Evolutionary conservation across 2,888 invertebrate species (phyloP).

Genomic region (Coecobrya sp.): DNA sequence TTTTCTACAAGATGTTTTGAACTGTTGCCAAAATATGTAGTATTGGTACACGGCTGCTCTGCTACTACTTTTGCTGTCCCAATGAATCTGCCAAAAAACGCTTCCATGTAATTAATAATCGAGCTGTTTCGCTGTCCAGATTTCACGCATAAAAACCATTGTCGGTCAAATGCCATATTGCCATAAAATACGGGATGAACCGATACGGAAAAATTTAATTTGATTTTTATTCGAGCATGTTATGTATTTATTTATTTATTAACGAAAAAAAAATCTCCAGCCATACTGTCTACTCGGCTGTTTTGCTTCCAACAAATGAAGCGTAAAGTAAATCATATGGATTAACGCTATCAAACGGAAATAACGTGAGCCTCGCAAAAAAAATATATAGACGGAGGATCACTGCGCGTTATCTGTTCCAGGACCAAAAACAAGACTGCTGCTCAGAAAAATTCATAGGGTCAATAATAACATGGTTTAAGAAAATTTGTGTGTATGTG

Average conservation of each 20-base stretch:
- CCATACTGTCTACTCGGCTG: not conserved
- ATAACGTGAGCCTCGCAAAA: not conserved
- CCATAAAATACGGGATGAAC: not conserved
- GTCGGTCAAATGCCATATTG: not conserved
- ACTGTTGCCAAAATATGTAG: conserved; percentile 38
- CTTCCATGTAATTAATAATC: conserved; percentile 55
- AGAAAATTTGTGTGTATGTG: too few species aligned
- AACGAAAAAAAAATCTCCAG: not conserved
- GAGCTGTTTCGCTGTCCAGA: not conserved
- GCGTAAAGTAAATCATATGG: not conserved
- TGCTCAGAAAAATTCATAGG: too few species aligned
- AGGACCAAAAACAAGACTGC: too few species aligned
- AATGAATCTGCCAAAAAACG: conserved; percentile 45
- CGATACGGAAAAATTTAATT: too few species aligned
- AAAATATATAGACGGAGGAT: too few species aligned
- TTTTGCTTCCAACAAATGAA: not conserved
- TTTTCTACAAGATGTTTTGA: conserved; percentile 23
- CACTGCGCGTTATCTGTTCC: too few species aligned
- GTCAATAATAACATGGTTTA: too few species aligned
- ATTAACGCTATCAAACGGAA: not conserved
- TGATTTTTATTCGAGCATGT: too few species aligned
- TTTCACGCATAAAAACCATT: not conserved
- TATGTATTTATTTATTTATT: not conserved
- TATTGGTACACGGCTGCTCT: too few species aligned
- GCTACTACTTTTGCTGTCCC: conserved; percentile 32